A percentile compares a stretch with the other conserved stretches of the same genome.
These are phyloP conservation scores for Nasua narica DNA, from an alignment of 2,797 vertebrate species.

Conservation along the genomic window DNA sequence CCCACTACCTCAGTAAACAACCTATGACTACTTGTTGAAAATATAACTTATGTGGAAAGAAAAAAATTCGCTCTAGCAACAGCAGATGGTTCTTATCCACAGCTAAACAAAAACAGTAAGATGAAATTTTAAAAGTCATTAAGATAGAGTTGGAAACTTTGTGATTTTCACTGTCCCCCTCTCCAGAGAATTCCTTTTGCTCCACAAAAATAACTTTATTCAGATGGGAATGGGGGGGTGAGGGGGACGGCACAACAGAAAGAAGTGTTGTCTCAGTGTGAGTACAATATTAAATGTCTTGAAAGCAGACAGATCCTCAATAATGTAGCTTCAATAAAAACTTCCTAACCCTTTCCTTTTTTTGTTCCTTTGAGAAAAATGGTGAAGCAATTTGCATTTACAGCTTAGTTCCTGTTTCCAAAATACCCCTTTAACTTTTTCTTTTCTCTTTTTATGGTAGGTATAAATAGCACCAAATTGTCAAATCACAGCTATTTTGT, in stretches of 20 bases:
- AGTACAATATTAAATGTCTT: conserved; percentile 73
- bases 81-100: conserved; percentile 17
- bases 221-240: neutral
- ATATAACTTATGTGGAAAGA: neutral
- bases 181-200: conserved; percentile 17
- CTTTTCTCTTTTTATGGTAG: conserved; percentile 88
- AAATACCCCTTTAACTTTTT: conserved; percentile 84
- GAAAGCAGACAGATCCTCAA: conserved; percentile 84
- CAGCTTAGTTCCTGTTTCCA: conserved; percentile 93
- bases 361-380: conserved; percentile 90
- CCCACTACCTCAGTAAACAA: neutral
- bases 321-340: conserved; percentile 89
- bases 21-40: neutral
- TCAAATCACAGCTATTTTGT: conserved; percentile 90
- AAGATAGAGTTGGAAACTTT: neutral
- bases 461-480: conserved; percentile 89
- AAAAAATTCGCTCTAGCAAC: neutral
- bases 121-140: conserved; percentile 30
- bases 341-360: conserved; percentile 82
- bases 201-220: conserved; percentile 52
- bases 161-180: conserved; percentile 7
- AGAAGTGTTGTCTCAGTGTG: conserved; percentile 25
- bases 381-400: conserved; percentile 90
- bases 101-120: conserved; percentile 39
- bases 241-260: neutral